phyloP scores from a whole-genome alignment of 1,140 invertebrate species.

The Zophobas atratus region DNA sequence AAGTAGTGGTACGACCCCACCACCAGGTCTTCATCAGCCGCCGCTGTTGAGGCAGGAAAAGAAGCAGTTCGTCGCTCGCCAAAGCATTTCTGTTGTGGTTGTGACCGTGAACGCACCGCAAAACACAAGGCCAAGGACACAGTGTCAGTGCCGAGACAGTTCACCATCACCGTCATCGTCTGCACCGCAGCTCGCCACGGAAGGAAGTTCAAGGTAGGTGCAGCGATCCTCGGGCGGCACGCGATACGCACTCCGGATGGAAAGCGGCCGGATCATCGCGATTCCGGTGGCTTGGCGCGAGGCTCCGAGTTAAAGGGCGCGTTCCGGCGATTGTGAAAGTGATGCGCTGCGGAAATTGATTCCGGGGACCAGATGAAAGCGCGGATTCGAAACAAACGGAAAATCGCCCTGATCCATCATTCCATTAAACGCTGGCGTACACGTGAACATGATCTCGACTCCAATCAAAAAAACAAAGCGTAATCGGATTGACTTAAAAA shows the following conservation, averaged over 20 bases:
- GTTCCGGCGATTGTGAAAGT: slow-evolving; percentile 25
- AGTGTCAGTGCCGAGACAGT: slow-evolving; percentile 58
- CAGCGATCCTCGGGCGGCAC: slow-evolving; percentile 47
- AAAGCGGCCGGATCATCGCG: slow-evolving; percentile 19
- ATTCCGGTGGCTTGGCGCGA: slow-evolving; percentile 17
- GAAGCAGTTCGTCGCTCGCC: slow-evolving; percentile 65
- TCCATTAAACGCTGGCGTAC: too few species aligned
- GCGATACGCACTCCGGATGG: neutral
- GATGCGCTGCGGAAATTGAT: slow-evolving; percentile 12
- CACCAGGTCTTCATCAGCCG: slow-evolving; percentile 58
- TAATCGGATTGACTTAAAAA: too few species aligned
- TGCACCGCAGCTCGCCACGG: slow-evolving; percentile 11
- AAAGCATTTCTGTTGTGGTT: slow-evolving; percentile 66
- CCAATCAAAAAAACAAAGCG: too few species aligned
- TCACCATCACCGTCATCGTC: slow-evolving; percentile 49
- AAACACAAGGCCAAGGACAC: slow-evolving; percentile 65
- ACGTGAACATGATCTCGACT: too few species aligned
- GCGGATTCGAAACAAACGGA: too few species aligned
- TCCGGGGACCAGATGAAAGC: neutral
- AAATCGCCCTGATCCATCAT: too few species aligned
- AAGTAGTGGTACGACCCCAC: slow-evolving; percentile 62
- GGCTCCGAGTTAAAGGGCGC: neutral
- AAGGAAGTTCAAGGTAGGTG: slow-evolving; percentile 54
- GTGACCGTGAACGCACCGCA: slow-evolving; percentile 65
- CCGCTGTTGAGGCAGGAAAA: slow-evolving; percentile 63